These are phyloP conservation scores for Helostoma temminkii DNA, from an alignment of 2,797 vertebrate species.

Conservation along the genomic window DNA sequence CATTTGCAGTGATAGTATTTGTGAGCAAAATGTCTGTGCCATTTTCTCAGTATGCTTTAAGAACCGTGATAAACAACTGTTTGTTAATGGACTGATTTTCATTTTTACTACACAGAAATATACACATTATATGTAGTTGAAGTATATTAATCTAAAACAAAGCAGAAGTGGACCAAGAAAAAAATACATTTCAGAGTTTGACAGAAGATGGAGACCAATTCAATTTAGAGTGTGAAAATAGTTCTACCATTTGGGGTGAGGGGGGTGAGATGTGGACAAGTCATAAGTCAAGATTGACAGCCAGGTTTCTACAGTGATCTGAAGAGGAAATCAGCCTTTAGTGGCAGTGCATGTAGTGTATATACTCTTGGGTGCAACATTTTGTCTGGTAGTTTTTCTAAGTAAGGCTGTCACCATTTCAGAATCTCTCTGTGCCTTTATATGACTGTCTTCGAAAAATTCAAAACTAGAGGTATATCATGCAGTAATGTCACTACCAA, in stretches of 20 bases:
- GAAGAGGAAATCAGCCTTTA: background rate
- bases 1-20: too few species aligned
- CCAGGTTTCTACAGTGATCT: background rate
- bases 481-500: background rate
- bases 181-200: slow-evolving; percentile 7
- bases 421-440: background rate
- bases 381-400: slow-evolving; percentile 15
- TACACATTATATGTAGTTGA: background rate
- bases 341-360: background rate
- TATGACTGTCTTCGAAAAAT: background rate
- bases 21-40: slow-evolving; percentile 30
- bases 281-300: slow-evolving; percentile 10
- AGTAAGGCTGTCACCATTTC: slow-evolving; percentile 15
- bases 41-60: slow-evolving; percentile 10
- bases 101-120: too few species aligned
- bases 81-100: too few species aligned
- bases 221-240: slow-evolving; percentile 23
- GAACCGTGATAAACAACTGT: slow-evolving; percentile 20
- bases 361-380: background rate
- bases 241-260: background rate
- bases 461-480: slow-evolving; percentile 8
- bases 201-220: slow-evolving; percentile 10
- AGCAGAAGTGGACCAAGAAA: background rate
- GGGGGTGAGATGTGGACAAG: background rate
- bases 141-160: background rate